Conservation (phyloP, 2,888 invertebrate species). For the Venustoraphidia nigricollis region DNA sequence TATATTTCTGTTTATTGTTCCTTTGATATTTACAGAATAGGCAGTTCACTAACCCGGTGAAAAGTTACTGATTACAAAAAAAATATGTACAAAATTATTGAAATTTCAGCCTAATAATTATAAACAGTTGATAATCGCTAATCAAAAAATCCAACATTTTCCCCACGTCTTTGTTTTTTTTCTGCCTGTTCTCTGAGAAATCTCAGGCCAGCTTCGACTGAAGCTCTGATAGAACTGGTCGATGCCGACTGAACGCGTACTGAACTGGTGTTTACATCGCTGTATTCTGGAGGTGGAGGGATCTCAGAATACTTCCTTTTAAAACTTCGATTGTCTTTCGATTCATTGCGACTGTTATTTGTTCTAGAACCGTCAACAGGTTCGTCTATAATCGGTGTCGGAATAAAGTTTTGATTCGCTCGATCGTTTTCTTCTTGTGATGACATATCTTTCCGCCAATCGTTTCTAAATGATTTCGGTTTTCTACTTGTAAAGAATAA, state of each 20-base stretch:
- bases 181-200: slow-evolving; percentile 37
- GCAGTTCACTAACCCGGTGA: no score
- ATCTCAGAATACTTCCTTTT: slow-evolving; percentile 33
- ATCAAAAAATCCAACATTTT: slow-evolving; percentile 5
- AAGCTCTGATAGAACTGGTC: slow-evolving; percentile 24
- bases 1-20: no score
- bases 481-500: slow-evolving; percentile 22
- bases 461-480: slow-evolving; percentile 10
- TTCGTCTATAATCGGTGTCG: slow-evolving; percentile 13
- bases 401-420: not conserved
- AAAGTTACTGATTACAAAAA: no score
- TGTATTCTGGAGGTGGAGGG: slow-evolving; percentile 38
- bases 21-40: no score
- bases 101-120: no score
- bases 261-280: no score
- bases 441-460: slow-evolving; percentile 11
- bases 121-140: not conserved
- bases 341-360: slow-evolving; percentile 3
- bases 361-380: slow-evolving; percentile 7
- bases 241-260: no score
- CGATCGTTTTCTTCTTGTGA: slow-evolving; percentile 9
- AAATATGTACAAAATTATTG: no score
- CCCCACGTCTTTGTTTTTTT: slow-evolving; percentile 18
- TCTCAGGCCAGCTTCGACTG: slow-evolving; percentile 37
- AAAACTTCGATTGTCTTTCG: slow-evolving; percentile 4